Percentiles rank a stretch among this genome's conserved stretches.
These are phyloP conservation scores for Nasalis larvatus DNA, from an alignment of 2,113 vertebrate species.

Conservation along the genomic window DNA sequence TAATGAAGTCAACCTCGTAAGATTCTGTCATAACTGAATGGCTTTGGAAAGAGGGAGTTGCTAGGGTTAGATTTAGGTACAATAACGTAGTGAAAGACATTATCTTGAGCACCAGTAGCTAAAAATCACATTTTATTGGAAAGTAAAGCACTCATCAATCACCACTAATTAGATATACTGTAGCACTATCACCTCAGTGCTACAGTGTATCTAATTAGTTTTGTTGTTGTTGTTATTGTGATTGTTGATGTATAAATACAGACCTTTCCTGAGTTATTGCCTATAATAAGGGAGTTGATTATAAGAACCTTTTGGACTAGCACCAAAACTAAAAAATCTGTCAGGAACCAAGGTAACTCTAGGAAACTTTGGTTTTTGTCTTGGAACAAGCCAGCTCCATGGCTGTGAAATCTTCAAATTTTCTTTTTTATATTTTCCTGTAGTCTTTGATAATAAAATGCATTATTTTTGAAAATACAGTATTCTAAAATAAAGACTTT, in stretches of 20 bases:
- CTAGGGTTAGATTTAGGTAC: not conserved
- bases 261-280: not conserved
- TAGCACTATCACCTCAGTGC: not conserved
- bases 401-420: not conserved
- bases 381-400: not conserved
- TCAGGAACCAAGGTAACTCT: not conserved
- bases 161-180: not conserved
- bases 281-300: not conserved
- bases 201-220: not conserved
- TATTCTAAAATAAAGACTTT: slow-evolving; percentile 15
- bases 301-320: not conserved
- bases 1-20: not conserved
- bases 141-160: not conserved
- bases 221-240: not conserved
- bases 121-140: not conserved
- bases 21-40: not conserved
- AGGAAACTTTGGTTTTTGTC: not conserved
- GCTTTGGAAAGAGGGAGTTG: not conserved
- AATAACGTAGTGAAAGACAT: not conserved
- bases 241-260: not conserved
- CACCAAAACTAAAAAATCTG: not conserved
- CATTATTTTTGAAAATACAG: not conserved
- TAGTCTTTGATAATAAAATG: not conserved
- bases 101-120: not conserved
- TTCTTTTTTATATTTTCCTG: not conserved